Evolutionary conservation across 2,113 vertebrate species (phyloP).

Genomic region (Nettapus auritus): DNA sequence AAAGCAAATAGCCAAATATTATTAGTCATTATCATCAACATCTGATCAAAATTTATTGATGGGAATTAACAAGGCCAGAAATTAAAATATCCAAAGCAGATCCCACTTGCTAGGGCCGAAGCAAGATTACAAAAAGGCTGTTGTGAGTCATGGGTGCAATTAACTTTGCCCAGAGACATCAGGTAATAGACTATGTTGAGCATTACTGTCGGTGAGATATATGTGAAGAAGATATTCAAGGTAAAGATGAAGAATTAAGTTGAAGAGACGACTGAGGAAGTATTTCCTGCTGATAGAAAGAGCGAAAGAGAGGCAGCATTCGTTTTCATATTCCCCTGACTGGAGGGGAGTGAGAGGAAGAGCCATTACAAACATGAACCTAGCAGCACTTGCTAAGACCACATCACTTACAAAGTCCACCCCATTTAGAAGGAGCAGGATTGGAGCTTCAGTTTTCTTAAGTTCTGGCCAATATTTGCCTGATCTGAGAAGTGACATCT

Average conservation of each 20-base stretch:
- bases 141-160: not conserved
- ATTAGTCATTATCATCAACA: not conserved
- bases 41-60: not conserved
- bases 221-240: not conserved
- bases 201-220: not conserved
- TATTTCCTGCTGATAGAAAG: not conserved
- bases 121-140: too few species aligned
- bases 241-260: not conserved
- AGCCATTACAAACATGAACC: rapidly evolving
- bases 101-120: not conserved
- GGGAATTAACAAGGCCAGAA: slow-evolving; percentile 10
- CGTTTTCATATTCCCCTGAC: not conserved
- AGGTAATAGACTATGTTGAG: not conserved
- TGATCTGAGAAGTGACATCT: slow-evolving; percentile 14
- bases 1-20: not conserved
- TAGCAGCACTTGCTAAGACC: not conserved
- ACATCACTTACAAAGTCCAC: not conserved
- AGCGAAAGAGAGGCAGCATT: not conserved
- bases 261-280: not conserved
- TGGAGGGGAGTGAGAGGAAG: rapidly evolving
- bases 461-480: not conserved
- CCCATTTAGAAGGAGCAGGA: not conserved
- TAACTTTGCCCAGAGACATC: not conserved
- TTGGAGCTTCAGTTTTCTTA: not conserved
- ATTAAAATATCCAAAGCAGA: slow-evolving; percentile 2